These are phyloP conservation scores for Sisyra terminalis DNA, from an alignment of 2,888 invertebrate genomes.

Conservation along the genomic window DNA sequence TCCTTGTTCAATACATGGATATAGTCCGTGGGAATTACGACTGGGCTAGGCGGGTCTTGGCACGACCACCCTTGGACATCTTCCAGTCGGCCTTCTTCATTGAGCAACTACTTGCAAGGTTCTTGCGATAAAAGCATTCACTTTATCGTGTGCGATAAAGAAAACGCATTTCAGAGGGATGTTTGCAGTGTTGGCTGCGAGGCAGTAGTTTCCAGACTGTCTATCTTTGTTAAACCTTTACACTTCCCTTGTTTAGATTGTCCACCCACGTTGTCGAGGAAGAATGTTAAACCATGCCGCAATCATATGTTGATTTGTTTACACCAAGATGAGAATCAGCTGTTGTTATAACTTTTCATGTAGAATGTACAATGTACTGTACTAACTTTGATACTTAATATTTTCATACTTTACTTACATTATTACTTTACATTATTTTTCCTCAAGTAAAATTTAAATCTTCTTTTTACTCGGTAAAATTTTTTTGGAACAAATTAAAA, in stretches of 20 bases:
- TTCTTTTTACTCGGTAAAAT: not conserved
- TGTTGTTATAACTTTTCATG: not conserved
- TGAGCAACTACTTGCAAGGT: no score
- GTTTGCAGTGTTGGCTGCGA: no score
- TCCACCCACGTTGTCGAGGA: conserved; percentile 4
- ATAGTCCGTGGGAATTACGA: not conserved
- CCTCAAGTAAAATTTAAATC: not conserved
- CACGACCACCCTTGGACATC: conserved; percentile 7
- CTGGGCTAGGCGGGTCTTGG: conserved; percentile 4
- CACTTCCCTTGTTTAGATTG: not conserved
- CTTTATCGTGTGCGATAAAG: no score
- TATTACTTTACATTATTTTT: no score
- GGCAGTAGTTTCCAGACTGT: not conserved
- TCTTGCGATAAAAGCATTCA: no score
- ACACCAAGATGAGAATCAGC: conserved; percentile 3
- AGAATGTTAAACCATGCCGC: not conserved
- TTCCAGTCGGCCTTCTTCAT: not conserved
- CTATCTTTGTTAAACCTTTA: conserved; percentile 1
- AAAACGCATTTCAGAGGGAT: no score
- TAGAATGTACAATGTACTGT: no score
- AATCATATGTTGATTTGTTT: conserved; percentile 6
- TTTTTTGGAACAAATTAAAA: not conserved
- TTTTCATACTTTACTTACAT: no score
- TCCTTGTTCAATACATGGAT: conserved; percentile 2
- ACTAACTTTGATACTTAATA: no score